Conservation (phyloP, 2,113 vertebrate species). For the Naja naja region DNA sequence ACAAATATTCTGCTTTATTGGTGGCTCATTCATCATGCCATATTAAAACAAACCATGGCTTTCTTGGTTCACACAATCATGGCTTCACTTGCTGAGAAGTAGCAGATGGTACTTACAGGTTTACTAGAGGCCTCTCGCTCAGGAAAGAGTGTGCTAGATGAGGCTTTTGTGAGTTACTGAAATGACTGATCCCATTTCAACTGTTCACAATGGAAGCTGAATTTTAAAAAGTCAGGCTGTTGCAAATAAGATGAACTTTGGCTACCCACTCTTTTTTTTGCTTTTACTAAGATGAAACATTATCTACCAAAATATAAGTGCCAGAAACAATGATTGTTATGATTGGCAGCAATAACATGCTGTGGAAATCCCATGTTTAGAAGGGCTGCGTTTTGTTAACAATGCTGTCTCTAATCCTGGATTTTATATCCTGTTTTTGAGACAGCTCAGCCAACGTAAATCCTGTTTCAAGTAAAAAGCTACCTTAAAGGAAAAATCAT, state of each 20-base stretch:
- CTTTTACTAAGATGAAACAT: background rate
- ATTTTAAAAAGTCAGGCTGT: background rate
- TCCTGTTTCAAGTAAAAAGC: constrained; percentile 7
- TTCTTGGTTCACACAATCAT: background rate
- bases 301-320: constrained; percentile 17
- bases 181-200: background rate
- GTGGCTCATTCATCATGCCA: background rate
- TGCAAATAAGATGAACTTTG: background rate
- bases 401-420: constrained; percentile 41
- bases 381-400: constrained; percentile 38
- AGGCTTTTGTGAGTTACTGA: background rate
- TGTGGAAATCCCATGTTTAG: constrained; percentile 70
- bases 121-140: background rate
- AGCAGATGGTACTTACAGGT: too few species aligned
- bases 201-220: background rate
- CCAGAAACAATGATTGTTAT: constrained; percentile 28
- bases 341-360: constrained; percentile 48
- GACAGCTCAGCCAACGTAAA: constrained; percentile 38
- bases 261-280: background rate
- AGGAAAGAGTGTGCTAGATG: background rate
- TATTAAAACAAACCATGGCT: background rate
- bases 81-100: background rate
- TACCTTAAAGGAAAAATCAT: constrained; percentile 4
- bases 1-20: background rate
- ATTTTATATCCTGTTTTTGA: constrained; percentile 61